phyloP scores from a whole-genome alignment of 2,888 invertebrate species.

The Ormyrus thymus region DNA sequence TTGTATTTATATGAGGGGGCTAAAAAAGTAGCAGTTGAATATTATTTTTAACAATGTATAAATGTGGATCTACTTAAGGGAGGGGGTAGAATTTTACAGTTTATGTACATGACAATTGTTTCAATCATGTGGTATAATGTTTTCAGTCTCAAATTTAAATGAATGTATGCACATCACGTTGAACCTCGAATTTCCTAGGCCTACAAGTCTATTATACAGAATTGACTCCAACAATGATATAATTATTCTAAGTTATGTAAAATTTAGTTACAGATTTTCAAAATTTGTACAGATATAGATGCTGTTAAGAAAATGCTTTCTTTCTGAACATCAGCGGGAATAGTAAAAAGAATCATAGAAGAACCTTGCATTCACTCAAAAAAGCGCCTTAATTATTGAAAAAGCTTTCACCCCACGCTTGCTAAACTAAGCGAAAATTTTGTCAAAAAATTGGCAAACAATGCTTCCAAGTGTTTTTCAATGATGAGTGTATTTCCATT shows the following conservation, averaged over 20 bases:
- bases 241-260: no score
- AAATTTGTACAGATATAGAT: no score
- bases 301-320: no score
- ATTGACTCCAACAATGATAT: no score
- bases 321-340: no score
- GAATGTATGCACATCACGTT: no score
- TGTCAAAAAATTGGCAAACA: not conserved
- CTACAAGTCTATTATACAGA: no score
- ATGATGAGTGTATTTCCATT: not conserved
- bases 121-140: no score
- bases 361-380: constrained; percentile 57
- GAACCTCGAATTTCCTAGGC: no score
- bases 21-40: not conserved
- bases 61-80: constrained; percentile 68
- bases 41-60: not conserved
- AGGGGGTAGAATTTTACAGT: constrained; percentile 58
- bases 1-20: not conserved
- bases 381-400: constrained; percentile 31
- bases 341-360: constrained; percentile 8
- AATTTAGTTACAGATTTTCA: no score
- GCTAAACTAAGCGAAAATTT: constrained; percentile 36
- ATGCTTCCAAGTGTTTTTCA: not conserved
- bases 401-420: constrained; percentile 27
- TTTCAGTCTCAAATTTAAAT: no score
- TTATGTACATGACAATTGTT: no score